Evolutionary conservation across 30 jellyfish, hydroid and myxozoan genomes (phyloP), one percentile per base, ranked within the genome.

Genomic region (Nemopilema nomurai): DNA sequence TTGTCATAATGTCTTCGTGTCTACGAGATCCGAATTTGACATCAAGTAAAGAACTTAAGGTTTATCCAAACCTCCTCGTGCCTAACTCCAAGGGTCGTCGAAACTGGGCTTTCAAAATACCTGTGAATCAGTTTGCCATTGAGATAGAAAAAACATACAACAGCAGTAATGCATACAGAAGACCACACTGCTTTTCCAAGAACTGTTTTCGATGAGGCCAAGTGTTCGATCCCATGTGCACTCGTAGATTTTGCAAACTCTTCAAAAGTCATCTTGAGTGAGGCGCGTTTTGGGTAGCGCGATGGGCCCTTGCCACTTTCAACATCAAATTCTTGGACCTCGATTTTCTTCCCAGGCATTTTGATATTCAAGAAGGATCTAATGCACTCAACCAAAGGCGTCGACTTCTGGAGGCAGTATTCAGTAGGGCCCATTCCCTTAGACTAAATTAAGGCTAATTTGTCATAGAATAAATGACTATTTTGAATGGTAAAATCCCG

Each of bases 201-300:
- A 17, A 17, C 23, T 29, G 21, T 67, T n/a, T 67, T 67, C 33
- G 76, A 67, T 0, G 76, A 67, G 1, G 32, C 76, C 21, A 67
- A 29, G 8, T 67, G 30, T 8, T 67, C 33, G 1, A 67, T 18
- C 51, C 76, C 76, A 67, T 67, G 76, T 23, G 76, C 76, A 23
- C 33, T 23, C 1, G 76, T 67, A 23, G 76, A 23, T 1, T 29
- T 67, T 67, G 76, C 76, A 32, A 67, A 67, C 4, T 67, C 76
- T 1, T 29, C 33, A 67, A 67, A 67, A 18, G 23, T 23, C 21
- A 20, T 23, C 33, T 67, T 67, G 18, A 67, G 19, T 7, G 76
- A 67, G 19, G n/a, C n/a, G n/a, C n/a, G n/a, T n/a, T n/a, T n/a
- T n/a, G n/a, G n/a, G n/a, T n/a, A n/a, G n/a, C n/a, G n/a, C n/a